phyloP scores from a whole-genome alignment of 1,140 invertebrate genomes.

The Eciton burchellii region DNA sequence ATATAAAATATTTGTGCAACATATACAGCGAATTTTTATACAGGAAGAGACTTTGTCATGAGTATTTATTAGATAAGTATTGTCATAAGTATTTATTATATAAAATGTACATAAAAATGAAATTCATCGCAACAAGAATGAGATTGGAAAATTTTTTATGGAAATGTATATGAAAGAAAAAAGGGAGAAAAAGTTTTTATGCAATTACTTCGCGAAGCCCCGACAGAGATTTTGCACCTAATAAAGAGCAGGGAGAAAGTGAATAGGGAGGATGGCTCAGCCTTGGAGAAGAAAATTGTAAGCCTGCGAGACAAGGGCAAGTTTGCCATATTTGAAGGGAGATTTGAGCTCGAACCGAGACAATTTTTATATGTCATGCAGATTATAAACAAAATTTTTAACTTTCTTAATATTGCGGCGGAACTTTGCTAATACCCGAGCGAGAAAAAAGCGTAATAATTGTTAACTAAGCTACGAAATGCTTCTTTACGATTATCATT shows the following conservation, averaged over 20 bases:
- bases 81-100: conserved; percentile 4
- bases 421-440: background rate
- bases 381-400: conserved; percentile 22
- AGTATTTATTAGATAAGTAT: background rate
- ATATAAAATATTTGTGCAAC: background rate
- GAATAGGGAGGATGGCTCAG: background rate
- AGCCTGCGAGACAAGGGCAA: background rate
- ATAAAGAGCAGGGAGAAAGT: conserved; percentile 33
- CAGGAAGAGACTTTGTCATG: background rate
- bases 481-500: background rate
- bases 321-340: background rate
- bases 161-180: background rate
- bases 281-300: conserved; percentile 8
- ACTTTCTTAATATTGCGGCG: background rate
- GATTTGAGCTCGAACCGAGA: conserved; percentile 17
- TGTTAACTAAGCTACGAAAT: background rate
- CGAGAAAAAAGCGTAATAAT: conserved; percentile 5
- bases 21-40: background rate
- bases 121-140: background rate
- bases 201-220: conserved; percentile 16
- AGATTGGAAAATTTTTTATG: background rate
- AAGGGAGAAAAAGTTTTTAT: background rate
- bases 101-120: background rate
- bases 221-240: conserved; percentile 35
- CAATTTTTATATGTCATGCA: conserved; percentile 12